Base-by-base conservation (phyloP, 2,888 invertebrate genomes). In the Lypha dubia region DNA sequence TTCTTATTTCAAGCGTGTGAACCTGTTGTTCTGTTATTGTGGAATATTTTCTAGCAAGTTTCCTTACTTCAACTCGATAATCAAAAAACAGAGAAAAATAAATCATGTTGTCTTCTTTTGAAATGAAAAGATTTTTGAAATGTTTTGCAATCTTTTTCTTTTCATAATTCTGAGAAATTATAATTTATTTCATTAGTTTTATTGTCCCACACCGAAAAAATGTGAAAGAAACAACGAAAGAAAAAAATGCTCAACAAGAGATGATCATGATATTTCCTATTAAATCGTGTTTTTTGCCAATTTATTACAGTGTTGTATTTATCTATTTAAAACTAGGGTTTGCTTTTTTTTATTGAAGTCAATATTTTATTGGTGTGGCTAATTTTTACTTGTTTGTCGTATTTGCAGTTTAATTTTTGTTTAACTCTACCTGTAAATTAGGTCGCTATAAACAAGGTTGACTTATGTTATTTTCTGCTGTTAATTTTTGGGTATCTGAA, bases 361-460 rank as follows among this genome's bases (percentile, higher is more conserved):
- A 49, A 13, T 71, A 1, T 24, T 83, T 46, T 46, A 1, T n/a
- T 41, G 9, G 60, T 46, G 20, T 22, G 49, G 38, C 62, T 20
- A 49, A 46, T 60, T 53, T 74, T 56, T 58, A 32, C 11, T 53
- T 41, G 46, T 67, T 71, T 70, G 68, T 41, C 83, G 60, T 46
- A 71, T 79, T 75, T 84, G 60, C 73, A 32, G 6, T 74, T 46
- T 8, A 46, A 51, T 46, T 83, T 24, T 8, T 46, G 35, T 32
- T 67, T 35, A 44, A 67, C 60, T 73, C 73, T 84, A 84, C 84
- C 80, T 84, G 84, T 73, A 84, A 84, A 77, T 77, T 80, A 77
- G 80, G 62, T 74, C 77, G 62, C 46, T n/a, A 24, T 51, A 56
- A 77, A 81, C 80, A 68, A 63, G 77, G 80, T 81, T 81, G 58